Base-by-base conservation (phyloP, 2,888 invertebrate species). In the Caenorhabditis plicata region DNA sequence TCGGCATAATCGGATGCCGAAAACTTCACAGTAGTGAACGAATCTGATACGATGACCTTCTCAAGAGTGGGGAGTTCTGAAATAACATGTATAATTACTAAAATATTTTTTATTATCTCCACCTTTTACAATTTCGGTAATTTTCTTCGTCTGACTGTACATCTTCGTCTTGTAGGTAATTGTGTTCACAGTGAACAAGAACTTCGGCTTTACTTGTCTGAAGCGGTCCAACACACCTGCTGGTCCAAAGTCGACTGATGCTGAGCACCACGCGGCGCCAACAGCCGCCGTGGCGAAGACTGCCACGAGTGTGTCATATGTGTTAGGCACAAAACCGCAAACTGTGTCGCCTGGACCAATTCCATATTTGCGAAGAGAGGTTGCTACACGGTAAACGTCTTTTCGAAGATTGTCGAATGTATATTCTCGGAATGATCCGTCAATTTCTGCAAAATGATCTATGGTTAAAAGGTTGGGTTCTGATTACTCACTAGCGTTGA, bases 221-320 rank as follows among this genome's bases (percentile, higher is more conserved):
- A 54, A 55, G 20, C 77, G 49, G 40, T 76, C 77, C 15, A 75
- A 55, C 15, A 77, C 77, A 11, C 75, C 85, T 55, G 82, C 81
- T 22, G 83, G 82, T 55, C 86, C 86, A 75, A 86, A 85, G 70
- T 85, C 85, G 2, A 85, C 85, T 2, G 85, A 85, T 1, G 85
- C 84, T 5, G 84, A 83, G 44, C 84, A 84, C 85, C 85, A 86
- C 0, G 84, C 81, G 3, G 85, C 86, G 25, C 86, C 86, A 19
- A 86, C 77, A 57, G 84, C 82, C 1, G 85, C 82, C 5, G 84
- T 81, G 11, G 85, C 85, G 49, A 86, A 77, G 82, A 85, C 84
- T 11, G 85, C 85, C 26, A 82, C 82, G 13, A 85, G 78, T 1
- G 85, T 83, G 68, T 85, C 83, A 36, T 81, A 77, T 56, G 82